These are phyloP conservation scores for Calameuta idolon DNA, from an alignment of 2,888 invertebrate genomes.

Conservation along the genomic window DNA sequence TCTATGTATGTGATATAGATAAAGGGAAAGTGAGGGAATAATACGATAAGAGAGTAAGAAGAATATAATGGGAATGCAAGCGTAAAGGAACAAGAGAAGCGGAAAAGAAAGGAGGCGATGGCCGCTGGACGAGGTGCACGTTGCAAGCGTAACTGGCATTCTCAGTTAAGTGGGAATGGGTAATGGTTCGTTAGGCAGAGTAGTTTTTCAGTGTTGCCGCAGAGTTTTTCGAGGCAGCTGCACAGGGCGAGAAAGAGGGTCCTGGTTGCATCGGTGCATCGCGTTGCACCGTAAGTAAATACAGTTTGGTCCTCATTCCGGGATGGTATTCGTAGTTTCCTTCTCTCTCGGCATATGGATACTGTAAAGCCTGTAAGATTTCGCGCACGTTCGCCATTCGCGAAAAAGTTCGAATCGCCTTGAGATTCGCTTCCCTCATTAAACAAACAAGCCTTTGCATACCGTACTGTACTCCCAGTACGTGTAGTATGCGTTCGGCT, in stretches of 20 bases:
- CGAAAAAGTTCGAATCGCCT: slow-evolving; percentile 54
- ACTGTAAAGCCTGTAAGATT: slow-evolving; percentile 13
- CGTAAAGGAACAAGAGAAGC: slow-evolving; percentile 9
- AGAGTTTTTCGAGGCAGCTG: slow-evolving; percentile 55
- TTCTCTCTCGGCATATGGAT: slow-evolving; percentile 33
- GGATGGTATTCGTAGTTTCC: background rate
- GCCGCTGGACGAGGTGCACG: slow-evolving; percentile 16
- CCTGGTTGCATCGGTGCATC: slow-evolving; percentile 20
- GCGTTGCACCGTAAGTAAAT: slow-evolving; percentile 7
- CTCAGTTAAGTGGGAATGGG: slow-evolving; percentile 54
- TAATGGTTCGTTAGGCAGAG: slow-evolving; percentile 62
- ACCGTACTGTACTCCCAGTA: slow-evolving; percentile 20
- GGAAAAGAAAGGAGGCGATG: slow-evolving; percentile 7
- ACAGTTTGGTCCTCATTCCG: background rate
- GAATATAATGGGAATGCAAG: background rate
- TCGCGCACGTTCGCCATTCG: slow-evolving; percentile 25
- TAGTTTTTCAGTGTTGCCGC: slow-evolving; percentile 53
- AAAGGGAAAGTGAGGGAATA: background rate
- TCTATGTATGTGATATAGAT: background rate
- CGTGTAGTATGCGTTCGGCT: background rate
- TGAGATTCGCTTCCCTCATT: slow-evolving; percentile 68
- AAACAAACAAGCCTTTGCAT: slow-evolving; percentile 63
- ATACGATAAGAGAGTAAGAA: background rate
- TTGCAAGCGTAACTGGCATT: slow-evolving; percentile 44
- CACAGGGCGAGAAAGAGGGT: slow-evolving; percentile 26